Conservation (phyloP, 2,797 vertebrate genomes). For the Naso thynnoides region DNA sequence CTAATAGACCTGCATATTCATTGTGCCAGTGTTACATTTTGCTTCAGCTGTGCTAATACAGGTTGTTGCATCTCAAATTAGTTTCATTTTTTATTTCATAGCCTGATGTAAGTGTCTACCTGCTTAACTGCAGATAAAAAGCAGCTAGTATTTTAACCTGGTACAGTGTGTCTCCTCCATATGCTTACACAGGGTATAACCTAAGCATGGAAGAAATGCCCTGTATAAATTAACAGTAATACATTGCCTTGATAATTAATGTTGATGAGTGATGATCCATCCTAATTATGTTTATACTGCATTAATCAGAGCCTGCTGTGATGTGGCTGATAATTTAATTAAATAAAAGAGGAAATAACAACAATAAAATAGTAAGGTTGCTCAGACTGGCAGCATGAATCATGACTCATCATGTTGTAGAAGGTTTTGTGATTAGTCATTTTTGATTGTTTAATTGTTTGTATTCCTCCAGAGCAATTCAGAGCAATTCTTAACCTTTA, state of each 20-base stretch:
- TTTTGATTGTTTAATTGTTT: conserved; percentile 1
- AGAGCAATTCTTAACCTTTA: too few relatives aligned
- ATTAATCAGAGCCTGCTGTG: neutral
- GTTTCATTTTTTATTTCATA: neutral
- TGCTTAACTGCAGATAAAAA: neutral
- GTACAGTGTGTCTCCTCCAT: neutral
- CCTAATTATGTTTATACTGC: neutral
- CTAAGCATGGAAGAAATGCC: neutral
- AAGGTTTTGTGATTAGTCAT: neutral
- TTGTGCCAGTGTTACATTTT: too few relatives aligned
- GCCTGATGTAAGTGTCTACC: neutral
- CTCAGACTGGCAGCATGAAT: neutral
- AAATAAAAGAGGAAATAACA: neutral
- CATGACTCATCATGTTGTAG: neutral
- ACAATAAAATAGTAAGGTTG: neutral
- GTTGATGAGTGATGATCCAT: neutral
- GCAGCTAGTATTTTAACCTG: neutral
- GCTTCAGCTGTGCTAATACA: too few relatives aligned
- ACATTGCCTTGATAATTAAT: too few relatives aligned
- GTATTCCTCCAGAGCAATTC: too few relatives aligned
- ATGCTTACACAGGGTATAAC: too few relatives aligned
- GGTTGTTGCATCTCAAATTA: neutral
- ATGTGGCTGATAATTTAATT: neutral
- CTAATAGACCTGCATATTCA: too few relatives aligned
- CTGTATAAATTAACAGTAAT: too few relatives aligned